A percentile compares a stretch with the other conserved stretches of the same genome.
Evolutionary conservation across 2,113 vertebrate genomes (phyloP).

Genomic region (Grammomys dolichurus): DNA sequence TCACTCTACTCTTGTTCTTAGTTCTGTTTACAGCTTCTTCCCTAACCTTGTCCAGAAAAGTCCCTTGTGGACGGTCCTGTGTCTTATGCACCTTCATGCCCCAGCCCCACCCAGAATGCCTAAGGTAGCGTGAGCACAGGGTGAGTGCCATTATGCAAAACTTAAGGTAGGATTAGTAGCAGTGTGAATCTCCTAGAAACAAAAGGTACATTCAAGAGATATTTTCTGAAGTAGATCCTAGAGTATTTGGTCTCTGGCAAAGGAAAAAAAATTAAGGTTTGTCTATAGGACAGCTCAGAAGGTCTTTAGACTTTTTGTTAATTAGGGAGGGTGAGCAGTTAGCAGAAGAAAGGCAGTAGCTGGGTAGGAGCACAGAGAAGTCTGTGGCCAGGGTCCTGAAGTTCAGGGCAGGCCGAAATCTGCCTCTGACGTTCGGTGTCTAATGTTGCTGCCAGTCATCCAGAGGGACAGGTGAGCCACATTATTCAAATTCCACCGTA

Average conservation of each 20-base stretch:
- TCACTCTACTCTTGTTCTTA: background rate
- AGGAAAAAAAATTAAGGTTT: background rate
- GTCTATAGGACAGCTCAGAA: background rate
- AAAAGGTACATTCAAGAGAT: background rate
- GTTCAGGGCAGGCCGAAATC: background rate
- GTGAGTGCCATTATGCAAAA: background rate
- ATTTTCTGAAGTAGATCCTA: background rate
- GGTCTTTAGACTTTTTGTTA: background rate
- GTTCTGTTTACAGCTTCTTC: background rate
- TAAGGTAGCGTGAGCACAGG: too few relatives aligned
- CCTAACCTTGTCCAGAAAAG: background rate
- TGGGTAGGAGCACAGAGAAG: background rate
- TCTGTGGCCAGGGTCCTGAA: background rate
- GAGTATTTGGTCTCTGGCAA: constrained; percentile 5
- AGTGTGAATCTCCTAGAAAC: background rate
- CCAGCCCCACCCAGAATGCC: background rate
- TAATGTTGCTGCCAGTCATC: background rate
- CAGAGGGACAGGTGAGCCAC: background rate
- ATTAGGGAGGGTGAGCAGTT: background rate
- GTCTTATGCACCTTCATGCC: background rate
- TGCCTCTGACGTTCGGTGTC: background rate
- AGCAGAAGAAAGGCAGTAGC: background rate
- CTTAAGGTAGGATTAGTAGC: background rate
- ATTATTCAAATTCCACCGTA: background rate
- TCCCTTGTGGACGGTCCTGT: background rate